Conservation (phyloP, 2,888 invertebrate species). For the Gari tellinella region DNA sequence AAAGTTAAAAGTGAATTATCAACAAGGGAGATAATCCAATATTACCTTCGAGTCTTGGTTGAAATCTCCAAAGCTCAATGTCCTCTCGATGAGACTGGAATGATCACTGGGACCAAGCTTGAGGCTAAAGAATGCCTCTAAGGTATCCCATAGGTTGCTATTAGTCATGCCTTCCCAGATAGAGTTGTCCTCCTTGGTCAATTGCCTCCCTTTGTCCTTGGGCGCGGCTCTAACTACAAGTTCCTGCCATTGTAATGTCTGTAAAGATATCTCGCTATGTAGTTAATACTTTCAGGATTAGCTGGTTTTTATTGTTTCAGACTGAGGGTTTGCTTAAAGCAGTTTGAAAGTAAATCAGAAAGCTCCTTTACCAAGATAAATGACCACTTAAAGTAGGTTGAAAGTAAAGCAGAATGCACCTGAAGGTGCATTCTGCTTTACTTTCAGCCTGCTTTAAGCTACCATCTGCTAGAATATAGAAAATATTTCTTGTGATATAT, state of each 20-base stretch:
- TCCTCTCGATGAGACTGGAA: slow-evolving; percentile 58
- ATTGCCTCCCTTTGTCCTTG: neutral
- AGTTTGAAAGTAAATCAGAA: too few relatives aligned
- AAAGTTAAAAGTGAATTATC: neutral
- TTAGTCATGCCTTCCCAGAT: slow-evolving; percentile 59
- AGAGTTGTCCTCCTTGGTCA: neutral
- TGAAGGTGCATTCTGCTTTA: too few relatives aligned
- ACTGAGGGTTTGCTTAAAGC: too few relatives aligned
- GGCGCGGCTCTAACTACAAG: slow-evolving; percentile 32
- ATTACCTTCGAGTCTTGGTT: slow-evolving; percentile 74
- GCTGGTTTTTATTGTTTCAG: too few relatives aligned
- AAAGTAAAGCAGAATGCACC: too few relatives aligned
- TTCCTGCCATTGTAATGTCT: slow-evolving; percentile 47
- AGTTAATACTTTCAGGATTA: too few relatives aligned
- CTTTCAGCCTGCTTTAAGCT: too few relatives aligned
- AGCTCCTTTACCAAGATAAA: too few relatives aligned
- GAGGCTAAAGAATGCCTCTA: slow-evolving; percentile 62
- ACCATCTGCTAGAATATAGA: too few relatives aligned
- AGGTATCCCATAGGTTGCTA: slow-evolving; percentile 62
- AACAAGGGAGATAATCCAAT: neutral
- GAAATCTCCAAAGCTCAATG: slow-evolving; percentile 74
- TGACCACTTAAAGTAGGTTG: too few relatives aligned
- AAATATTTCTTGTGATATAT: too few relatives aligned
- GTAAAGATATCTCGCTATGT: neutral
- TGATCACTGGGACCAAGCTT: slow-evolving; percentile 70